A percentile compares a stretch with the other conserved stretches of the same genome.
Evolutionary conservation across 2,113 vertebrate genomes (phyloP).

Genomic region (Apus apus): DNA sequence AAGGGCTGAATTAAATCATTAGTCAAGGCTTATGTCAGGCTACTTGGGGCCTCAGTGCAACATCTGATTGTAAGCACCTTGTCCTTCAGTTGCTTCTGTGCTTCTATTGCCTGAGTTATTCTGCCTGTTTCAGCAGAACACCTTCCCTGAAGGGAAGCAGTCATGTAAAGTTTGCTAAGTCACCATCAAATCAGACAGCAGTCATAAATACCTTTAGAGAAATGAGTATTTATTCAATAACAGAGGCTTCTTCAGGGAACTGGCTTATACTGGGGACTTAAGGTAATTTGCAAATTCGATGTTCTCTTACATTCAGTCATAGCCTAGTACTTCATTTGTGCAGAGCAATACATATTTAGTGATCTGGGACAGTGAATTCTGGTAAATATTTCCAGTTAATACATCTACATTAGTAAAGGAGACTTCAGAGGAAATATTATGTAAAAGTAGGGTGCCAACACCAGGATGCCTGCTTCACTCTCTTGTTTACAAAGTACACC

Average conservation of each 20-base stretch:
- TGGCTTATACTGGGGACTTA: background rate
- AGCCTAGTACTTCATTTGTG: background rate
- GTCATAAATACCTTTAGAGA: background rate
- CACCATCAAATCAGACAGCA: background rate
- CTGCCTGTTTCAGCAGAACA: background rate
- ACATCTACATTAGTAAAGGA: background rate
- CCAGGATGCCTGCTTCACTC: background rate
- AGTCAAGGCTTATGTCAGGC: constrained; percentile 9
- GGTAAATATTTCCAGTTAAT: background rate
- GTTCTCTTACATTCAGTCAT: background rate
- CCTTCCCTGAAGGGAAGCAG: background rate
- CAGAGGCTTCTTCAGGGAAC: background rate
- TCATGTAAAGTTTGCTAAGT: background rate
- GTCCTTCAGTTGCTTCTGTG: background rate
- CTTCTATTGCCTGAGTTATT: background rate
- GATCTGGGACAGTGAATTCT: background rate
- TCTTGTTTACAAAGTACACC: background rate
- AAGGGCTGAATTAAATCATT: constrained; percentile 38
- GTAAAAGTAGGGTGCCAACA: background rate
- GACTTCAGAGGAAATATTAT: background rate
- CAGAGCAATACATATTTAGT: background rate
- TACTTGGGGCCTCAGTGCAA: background rate
- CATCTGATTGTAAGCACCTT: background rate
- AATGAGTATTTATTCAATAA: background rate
- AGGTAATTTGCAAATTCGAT: background rate